A percentile compares a stretch with the other conserved stretches of the same genome.
Evolutionary conservation across 2,113 vertebrate species (phyloP).

Genomic region (Zootoca vivipara): DNA sequence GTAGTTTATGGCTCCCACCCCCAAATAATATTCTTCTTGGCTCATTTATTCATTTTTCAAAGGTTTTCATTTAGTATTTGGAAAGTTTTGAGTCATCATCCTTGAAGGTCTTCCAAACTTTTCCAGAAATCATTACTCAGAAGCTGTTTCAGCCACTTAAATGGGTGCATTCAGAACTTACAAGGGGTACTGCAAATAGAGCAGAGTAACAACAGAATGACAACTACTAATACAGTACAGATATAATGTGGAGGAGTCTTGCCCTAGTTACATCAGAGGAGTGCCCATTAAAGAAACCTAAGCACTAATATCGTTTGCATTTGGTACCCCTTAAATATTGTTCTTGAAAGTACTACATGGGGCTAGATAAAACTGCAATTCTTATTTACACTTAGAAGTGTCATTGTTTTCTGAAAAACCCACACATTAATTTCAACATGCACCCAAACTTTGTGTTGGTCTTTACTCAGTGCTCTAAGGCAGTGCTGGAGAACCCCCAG

Average conservation of each 20-base stretch:
- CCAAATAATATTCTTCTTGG: not conserved
- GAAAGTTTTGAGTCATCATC: not conserved
- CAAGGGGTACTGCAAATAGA: not conserved
- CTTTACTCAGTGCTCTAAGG: not conserved
- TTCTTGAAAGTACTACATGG: not conserved
- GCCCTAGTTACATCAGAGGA: not conserved
- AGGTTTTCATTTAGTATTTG: not conserved
- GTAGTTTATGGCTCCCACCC: not conserved
- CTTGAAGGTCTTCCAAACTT: not conserved
- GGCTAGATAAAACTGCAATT: not conserved
- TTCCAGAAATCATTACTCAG: not conserved
- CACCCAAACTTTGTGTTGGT: not conserved
- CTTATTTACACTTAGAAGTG: not conserved
- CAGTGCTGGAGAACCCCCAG: no score
- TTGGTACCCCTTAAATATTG: not conserved
- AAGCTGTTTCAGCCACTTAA: not conserved
- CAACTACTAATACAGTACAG: not conserved
- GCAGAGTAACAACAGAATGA: not conserved
- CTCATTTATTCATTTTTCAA: not conserved
- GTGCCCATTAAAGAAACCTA: no score
- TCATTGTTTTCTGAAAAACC: not conserved
- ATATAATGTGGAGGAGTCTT: not conserved
- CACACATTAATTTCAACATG: not conserved
- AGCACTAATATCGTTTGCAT: not conserved
- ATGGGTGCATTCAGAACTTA: not conserved